phyloP scores from a whole-genome alignment of 2,888 invertebrate genomes.

The Hoplodrina ambigua region DNA sequence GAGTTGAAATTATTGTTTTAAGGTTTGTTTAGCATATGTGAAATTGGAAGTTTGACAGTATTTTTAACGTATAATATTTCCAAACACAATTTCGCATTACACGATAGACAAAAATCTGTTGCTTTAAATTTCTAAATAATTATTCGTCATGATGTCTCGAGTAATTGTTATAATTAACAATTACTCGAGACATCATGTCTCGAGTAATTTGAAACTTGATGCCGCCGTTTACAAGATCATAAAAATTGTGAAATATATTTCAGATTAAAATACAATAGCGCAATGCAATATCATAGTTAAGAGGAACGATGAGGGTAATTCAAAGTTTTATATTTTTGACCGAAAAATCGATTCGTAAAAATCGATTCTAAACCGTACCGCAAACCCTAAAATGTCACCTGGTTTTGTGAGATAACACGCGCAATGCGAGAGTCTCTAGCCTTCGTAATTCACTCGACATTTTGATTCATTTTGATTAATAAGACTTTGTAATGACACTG shows the following conservation, averaged over 20 bases:
- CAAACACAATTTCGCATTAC: too few relatives aligned
- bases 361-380: constrained; percentile 13
- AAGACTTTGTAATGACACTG: constrained; percentile 70
- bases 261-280: not conserved
- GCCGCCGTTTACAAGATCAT: not conserved
- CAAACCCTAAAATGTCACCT: constrained; percentile 78
- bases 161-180: too few relatives aligned
- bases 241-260: not conserved
- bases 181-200: too few relatives aligned
- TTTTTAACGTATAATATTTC: too few relatives aligned
- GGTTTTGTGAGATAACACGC: constrained; percentile 80
- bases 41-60: too few relatives aligned
- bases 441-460: constrained; percentile 61
- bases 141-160: too few relatives aligned
- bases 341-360: not conserved
- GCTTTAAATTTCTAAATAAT: too few relatives aligned
- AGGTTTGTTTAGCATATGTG: not conserved
- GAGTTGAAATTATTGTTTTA: not conserved
- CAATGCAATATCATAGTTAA: not conserved
- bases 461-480: constrained; percentile 78
- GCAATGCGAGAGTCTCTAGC: constrained; percentile 53
- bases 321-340: too few relatives aligned
- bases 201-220: too few relatives aligned
- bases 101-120: too few relatives aligned
- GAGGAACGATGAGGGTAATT: not conserved